Percentiles rank a stretch among this genome's conserved stretches.
phyloP scores from a whole-genome alignment of 92 coral and sea anemone genomes.

The Porites evermanni region DNA sequence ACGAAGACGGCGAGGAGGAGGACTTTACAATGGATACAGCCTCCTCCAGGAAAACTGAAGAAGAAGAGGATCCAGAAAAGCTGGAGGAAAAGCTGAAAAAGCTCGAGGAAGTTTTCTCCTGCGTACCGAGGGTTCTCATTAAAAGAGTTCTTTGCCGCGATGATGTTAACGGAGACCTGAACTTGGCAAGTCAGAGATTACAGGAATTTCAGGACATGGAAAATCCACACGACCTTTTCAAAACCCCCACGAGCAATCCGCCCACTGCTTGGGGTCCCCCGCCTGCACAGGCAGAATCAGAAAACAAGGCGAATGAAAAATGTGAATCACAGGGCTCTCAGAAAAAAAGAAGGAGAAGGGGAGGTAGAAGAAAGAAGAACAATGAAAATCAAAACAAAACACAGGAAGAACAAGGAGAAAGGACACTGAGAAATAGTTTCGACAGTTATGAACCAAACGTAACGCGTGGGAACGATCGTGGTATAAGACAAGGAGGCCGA shows the following conservation, averaged over 20 bases:
- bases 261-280: neutral
- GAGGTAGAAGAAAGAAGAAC: neutral
- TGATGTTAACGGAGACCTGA: conserved; percentile 58
- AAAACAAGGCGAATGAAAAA: neutral
- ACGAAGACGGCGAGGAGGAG: too few relatives aligned
- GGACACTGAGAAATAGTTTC: neutral
- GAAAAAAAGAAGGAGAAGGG: neutral
- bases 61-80: conserved; percentile 22
- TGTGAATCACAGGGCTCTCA: neutral
- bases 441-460: neutral
- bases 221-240: conserved; percentile 13
- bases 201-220: conserved; percentile 36
- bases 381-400: neutral
- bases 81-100: conserved; percentile 15
- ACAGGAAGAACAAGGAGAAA: neutral
- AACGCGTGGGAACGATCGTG: neutral
- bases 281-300: neutral
- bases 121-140: conserved; percentile 35
- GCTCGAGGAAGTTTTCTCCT: conserved; percentile 32
- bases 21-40: neutral
- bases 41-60: neutral
- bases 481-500: neutral
- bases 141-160: conserved; percentile 54
- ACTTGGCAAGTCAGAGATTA: conserved; percentile 27
- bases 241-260: neutral